Evolutionary conservation across 2,888 invertebrate genomes (phyloP), one percentile per base, ranked within the genome.

Genomic region (Merodon equestris): DNA sequence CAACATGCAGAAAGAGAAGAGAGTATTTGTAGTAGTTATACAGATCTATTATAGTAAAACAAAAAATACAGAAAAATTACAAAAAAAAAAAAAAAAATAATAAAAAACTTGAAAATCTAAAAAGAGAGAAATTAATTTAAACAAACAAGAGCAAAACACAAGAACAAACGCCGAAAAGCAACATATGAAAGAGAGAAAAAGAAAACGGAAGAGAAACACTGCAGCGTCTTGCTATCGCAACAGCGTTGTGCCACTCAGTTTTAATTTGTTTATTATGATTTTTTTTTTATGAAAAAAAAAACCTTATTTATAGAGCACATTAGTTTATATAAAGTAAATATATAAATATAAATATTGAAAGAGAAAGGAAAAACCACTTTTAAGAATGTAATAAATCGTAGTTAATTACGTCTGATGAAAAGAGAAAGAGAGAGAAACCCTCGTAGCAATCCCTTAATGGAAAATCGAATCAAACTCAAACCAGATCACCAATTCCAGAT

Each of bases 221-320:
- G 42, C 72, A 58, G 58, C 64, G 79, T 64, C 54, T 68, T 79
- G 79, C 70, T 56, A 50, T 56, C 64, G 64, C 74, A 70, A 60
- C 63, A 58, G 48, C 74, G 74, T 68, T 79, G 68, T 82, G 81
- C 71, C 81, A 81, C 81, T 82, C 81, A 81, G 81, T 82, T 82
- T 82, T 71, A 79, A 70, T 76, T 82, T 79, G 81, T 82, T 83
- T 79, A 70, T 67, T 73, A 64, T 64, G 53, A 14, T 70, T 54
- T 73, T 68, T 63, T 74, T 61, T 76, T 72, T 71, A 63, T 70
- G 40, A 34, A 60, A 72, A 19, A 13, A 67, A 77, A 77, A 15
- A 57, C 61, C 61, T 82, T 76, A 82, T 82, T 83, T 83, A 83
- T 82, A 83, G 81, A 83, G 82, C 82, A 83, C 82, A 82, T 82